Evolutionary conservation across 2,888 invertebrate genomes (phyloP), one percentile per base, ranked within the genome.

Genomic region (Sminthurinus aureus): DNA sequence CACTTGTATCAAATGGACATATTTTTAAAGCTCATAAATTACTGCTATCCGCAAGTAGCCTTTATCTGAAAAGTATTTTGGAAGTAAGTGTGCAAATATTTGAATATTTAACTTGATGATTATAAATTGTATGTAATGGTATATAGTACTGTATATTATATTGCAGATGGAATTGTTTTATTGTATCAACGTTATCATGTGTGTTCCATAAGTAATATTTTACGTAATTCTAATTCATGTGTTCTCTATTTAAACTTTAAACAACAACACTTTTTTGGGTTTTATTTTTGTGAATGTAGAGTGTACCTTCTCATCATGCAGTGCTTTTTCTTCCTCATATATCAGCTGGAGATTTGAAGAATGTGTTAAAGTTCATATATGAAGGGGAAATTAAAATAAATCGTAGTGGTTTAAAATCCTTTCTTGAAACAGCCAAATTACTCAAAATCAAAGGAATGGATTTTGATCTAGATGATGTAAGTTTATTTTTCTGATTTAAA

Each of bases 361-460:
- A 88, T 83, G 86, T 88, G 18, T 84, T 88, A 52, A 87, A 86
- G 73, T 88, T 88, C 82, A 87, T 88, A 81, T 88, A 88, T 84
- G 88, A 88, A 83, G 88, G 88, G 78, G 88, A 88, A 83, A 88
- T 88, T 75, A 88, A 88, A 85, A 88, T 88, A 84, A 88, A 85
- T 82, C 85, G 87, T 84, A 81, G 87, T 86, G 87, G 87, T 87
- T 87, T 88, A 79, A 88, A 88, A 84, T 88, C 88, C 52, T 88
- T 88, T 83, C 85, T 88, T 81, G 85, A 86, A 66, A 87, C 86
- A 22, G 88, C 88, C 24, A 88, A 87, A 86, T 82, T 87, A 22
- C 87, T 88, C 82, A 87, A 86, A 82, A 88, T 88, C 78, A 88
- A 88, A 84, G 88, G 88, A 26, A 88, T 88, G 88, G 88, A 88